Percentiles rank a stretch among this genome's conserved stretches.
Conservation (phyloP, 2,113 vertebrate genomes). For the Hippocampus abdominalis region DNA sequence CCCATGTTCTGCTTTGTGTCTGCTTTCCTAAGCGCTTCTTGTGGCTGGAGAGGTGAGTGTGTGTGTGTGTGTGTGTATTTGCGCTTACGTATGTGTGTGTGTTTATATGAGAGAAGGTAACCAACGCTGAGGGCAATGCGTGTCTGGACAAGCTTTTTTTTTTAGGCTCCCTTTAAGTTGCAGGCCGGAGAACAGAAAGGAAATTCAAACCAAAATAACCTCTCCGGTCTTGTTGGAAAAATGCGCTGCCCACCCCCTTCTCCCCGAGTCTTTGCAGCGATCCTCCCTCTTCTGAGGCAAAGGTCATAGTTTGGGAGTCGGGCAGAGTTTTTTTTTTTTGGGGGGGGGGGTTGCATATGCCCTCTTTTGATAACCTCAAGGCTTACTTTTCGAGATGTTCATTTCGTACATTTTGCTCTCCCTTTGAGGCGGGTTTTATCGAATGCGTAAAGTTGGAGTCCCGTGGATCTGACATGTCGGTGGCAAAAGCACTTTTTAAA, state of each 20-base stretch:
- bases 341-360: conserved; percentile 10
- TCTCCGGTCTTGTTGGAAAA: conserved; percentile 61
- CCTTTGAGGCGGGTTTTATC: neutral
- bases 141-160: conserved; percentile 54
- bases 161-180: conserved; percentile 38
- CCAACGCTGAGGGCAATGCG: conserved; percentile 51
- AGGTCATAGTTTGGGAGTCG: conserved; percentile 51
- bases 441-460: neutral
- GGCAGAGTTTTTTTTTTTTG: conserved; percentile 15
- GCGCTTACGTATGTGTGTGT: conserved; percentile 6
- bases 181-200: conserved; percentile 64
- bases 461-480: neutral
- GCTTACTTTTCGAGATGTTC: conserved; percentile 13
- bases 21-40: conserved; percentile 61
- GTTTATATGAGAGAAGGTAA: conserved; percentile 42
- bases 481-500: neutral
- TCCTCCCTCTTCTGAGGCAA: conserved; percentile 56
- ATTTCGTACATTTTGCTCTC: neutral
- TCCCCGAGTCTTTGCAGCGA: conserved; percentile 15
- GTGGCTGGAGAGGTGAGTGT: conserved; percentile 43
- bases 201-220: conserved; percentile 70
- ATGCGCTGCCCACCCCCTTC: conserved; percentile 28
- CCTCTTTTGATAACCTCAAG: neutral
- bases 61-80: conserved; percentile 19
- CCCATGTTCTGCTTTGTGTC: conserved; percentile 70